Base-by-base conservation (phyloP, 2,113 vertebrate genomes). In the Phrynosoma platyrhinos region DNA sequence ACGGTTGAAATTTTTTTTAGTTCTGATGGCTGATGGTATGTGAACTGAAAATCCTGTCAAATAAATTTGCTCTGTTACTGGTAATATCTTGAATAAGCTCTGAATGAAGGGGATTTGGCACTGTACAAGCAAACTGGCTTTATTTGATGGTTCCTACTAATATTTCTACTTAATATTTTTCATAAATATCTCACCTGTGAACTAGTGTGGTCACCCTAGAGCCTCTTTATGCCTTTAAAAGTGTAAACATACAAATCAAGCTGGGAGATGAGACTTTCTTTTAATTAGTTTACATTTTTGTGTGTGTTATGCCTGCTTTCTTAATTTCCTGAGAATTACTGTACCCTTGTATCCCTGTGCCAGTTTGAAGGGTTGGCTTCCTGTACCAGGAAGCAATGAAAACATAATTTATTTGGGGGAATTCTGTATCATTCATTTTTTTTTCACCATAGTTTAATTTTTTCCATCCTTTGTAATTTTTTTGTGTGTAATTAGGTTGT, bases 401-500 rank as follows among this genome's bases (percentile, higher is more conserved):
- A 14, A 71, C 0, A 9, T 79, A n/a, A 9, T 53, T 36, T 83
- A 47, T 1, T 40, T 0, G 0, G 10, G 62, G 1, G 58, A 2
- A 0, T 25, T 40, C 23, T 82, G 4, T 1, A 9, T 83, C 62
- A 69, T 88, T 23, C 76, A 47, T 36, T 23, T 42, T 69, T 12
- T n/a, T 2, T 10, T 84, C 2, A 23, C 79, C 16, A 9, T 78
- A 75, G 47, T 93, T 94, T 32, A 47, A 72, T 80, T 80, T 77
- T 2, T 3, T 1, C 7, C 83, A 81, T 18, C 16, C 3, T 87
- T 90, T 91, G 64, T 92, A 92, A 90, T 83, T 89, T n/a, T 86
- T 89, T 91, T 91, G 83, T 92, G 88, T 92, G 69, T 95, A 95
- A 95, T 96, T 94, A 91, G 93, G 62, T 92, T 25, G 93, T 94